Evolutionary conservation across 1,140 invertebrate genomes (phyloP).

Genomic region (Drosophila prosaltans): DNA sequence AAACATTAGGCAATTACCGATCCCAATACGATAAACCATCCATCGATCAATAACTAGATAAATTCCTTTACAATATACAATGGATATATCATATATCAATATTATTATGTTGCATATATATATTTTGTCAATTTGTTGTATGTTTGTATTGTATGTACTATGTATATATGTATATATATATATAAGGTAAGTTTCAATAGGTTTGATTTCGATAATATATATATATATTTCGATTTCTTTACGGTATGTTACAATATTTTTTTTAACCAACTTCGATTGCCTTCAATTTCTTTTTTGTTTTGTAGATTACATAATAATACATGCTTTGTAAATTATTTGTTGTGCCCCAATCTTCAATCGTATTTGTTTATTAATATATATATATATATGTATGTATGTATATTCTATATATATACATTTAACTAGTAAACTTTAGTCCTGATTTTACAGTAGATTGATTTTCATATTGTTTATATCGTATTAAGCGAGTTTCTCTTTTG

Average conservation of each 20-base stretch:
- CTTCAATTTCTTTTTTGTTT: constrained; percentile 68
- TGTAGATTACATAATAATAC: constrained; percentile 16
- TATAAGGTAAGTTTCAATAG: constrained; percentile 23
- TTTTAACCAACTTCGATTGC: constrained; percentile 64
- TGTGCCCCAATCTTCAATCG: constrained; percentile 1
- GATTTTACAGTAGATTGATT: constrained; percentile 27
- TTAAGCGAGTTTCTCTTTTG: constrained; percentile 33
- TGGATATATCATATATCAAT: background rate
- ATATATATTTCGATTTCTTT: background rate
- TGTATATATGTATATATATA: constrained; percentile 31
- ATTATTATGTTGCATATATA: background rate
- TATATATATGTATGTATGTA: constrained; percentile 20
- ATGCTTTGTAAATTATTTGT: background rate
- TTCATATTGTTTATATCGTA: constrained; percentile 2
- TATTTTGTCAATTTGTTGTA: background rate
- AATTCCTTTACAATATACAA: constrained; percentile 62
- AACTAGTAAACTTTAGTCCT: constrained; percentile 1
- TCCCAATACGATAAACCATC: constrained; percentile 11
- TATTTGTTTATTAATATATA: constrained; percentile 1
- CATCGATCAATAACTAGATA: constrained; percentile 52
- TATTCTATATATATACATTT: constrained; percentile 26
- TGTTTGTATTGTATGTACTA: background rate
- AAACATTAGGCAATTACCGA: constrained; percentile 33
- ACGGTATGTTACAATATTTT: background rate
- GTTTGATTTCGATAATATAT: background rate